Conservation (phyloP, 2,113 vertebrate species). For the Ovis aries region ARS-UI_Ramb_v3.0 NC_056067.1:22440501-22441000, state of each 20-base stretch:
- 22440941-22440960: slow-evolving; percentile 74
- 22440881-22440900: slow-evolving; percentile 78
- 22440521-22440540: neutral
- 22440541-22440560: neutral
- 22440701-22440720: neutral
- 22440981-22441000: slow-evolving; percentile 87
- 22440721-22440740: neutral
- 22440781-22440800: slow-evolving; percentile 55
- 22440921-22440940: slow-evolving; percentile 76
- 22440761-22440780: neutral
- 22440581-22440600: neutral
- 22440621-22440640: neutral
- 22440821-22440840: slow-evolving; percentile 70
- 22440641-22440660: neutral
- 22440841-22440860: slow-evolving; percentile 79
- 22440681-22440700: rapidly evolving
- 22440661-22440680: neutral
- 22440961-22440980: slow-evolving; percentile 76
- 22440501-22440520: neutral
- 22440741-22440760: neutral
- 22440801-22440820: slow-evolving; percentile 65
- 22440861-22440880: slow-evolving; percentile 69
- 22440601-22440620: neutral
- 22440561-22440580: neutral
- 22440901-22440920: slow-evolving; percentile 71